Base-by-base conservation (phyloP, 1,140 invertebrate species). In the Diabrotica undecimpunctata region DNA sequence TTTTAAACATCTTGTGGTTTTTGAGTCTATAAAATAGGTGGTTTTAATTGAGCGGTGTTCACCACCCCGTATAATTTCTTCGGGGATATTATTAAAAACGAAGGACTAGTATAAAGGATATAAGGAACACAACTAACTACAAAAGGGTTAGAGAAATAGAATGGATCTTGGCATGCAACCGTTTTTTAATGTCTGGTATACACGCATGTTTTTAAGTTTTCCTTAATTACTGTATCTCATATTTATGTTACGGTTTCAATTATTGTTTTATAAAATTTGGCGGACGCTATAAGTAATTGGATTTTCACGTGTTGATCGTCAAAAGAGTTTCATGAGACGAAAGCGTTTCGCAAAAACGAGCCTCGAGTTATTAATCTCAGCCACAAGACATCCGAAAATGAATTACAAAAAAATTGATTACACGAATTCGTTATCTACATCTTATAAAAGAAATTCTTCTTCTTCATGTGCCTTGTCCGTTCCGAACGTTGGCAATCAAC, bases 191-290 rank as follows among this genome's bases (percentile, higher is more conserved):
- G 66, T 68, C 52, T 65, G 25, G 59, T 64, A 62, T 53, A 50
- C 66, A 68, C 66, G 66, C 66, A 68, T 68, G 62, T 61, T 61
- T 63, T 63, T 68, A 62, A 62, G 61, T 62, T 66, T 66, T 62
- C 65, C 65, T 62, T 66, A 62, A 66, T 66, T 50, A 62, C 61
- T 62, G 65, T 66, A 66, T 62, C 60, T 61, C 54, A 61, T 62
- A 58, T 57, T 62, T 61, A 61, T 60, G 64, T 66, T 66, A 54
- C 59, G 36, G 35, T 46, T 55, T 25, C 59, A 61, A 54, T 60
- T 46, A 46, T 46, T 66, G 58, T 62, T 62, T 62, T 54, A 62
- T 62, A 62, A 62, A 62, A 54, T 62, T 62, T 54, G 52, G 41
- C 41, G 41, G 52, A 54, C 53, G 39, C 51, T 54, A 38, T 54